These are phyloP conservation scores for Atta colombica DNA, from an alignment of 1,140 invertebrate species.

Conservation along the genomic window DNA sequence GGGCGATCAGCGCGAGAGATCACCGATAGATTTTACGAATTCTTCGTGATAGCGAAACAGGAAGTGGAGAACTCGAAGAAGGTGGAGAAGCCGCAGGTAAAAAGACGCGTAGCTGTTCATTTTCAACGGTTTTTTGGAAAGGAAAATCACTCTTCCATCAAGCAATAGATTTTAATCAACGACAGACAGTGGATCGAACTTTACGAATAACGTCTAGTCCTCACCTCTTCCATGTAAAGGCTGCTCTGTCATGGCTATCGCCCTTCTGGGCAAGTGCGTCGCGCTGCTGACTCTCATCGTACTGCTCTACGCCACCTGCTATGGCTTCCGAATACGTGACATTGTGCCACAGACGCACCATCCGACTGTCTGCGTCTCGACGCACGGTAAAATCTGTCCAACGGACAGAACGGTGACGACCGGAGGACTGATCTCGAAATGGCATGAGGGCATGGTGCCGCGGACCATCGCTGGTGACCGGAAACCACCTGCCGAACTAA, in stretches of 20 bases:
- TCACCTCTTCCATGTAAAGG: slow-evolving; percentile 79
- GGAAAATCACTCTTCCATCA: neutral
- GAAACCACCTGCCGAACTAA: slow-evolving; percentile 78
- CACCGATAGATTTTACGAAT: slow-evolving; percentile 49
- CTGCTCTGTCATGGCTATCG: slow-evolving; percentile 80
- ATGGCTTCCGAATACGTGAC: slow-evolving; percentile 83
- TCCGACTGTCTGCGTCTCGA: slow-evolving; percentile 66
- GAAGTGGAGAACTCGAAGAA: neutral
- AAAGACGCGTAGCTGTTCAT: neutral
- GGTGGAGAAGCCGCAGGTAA: neutral
- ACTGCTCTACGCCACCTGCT: slow-evolving; percentile 79
- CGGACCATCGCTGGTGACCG: slow-evolving; percentile 67
- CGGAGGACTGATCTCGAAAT: slow-evolving; percentile 59
- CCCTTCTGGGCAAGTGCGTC: slow-evolving; percentile 81
- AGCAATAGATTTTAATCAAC: slow-evolving; percentile 7
- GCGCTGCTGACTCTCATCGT: slow-evolving; percentile 75
- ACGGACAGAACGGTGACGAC: slow-evolving; percentile 56
- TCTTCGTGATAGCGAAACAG: slow-evolving; percentile 14
- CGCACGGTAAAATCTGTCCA: slow-evolving; percentile 74
- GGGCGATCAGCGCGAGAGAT: slow-evolving; percentile 57
- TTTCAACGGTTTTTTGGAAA: neutral
- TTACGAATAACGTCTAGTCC: slow-evolving; percentile 37
- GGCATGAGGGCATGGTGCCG: slow-evolving; percentile 70
- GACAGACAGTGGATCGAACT: neutral
- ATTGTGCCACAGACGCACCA: slow-evolving; percentile 59